Evolutionary conservation across 2,888 invertebrate genomes (phyloP).

Genomic region (Rhingia rostrata): DNA sequence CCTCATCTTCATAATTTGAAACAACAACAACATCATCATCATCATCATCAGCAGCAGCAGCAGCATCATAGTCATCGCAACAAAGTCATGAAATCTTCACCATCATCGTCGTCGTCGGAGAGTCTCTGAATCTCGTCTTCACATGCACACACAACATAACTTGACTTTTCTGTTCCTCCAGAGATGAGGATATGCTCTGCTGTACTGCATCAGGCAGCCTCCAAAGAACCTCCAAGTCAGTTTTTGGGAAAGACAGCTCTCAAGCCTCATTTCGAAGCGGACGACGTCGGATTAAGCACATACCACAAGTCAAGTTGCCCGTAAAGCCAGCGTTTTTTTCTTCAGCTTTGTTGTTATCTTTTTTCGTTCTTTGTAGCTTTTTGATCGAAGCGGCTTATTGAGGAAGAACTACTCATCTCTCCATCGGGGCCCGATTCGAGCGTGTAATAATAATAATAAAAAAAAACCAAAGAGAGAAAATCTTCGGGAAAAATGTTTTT

Average conservation of each 20-base stretch:
- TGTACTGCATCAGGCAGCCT: conserved; percentile 23
- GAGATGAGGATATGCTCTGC: conserved; percentile 27
- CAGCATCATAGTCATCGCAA: conserved; percentile 23
- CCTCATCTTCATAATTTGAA: conserved; percentile 71
- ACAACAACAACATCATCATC: conserved; percentile 66
- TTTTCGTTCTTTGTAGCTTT: conserved; percentile 33
- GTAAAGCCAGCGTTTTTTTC: conserved; percentile 50
- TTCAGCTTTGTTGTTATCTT: conserved; percentile 6
- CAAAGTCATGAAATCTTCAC: conserved; percentile 48
- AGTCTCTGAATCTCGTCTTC: conserved; percentile 66
- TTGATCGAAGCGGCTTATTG: conserved; percentile 72
- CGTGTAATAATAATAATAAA: conserved; percentile 71
- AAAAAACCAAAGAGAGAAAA: conserved; percentile 28
- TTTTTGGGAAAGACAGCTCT: conserved; percentile 67
- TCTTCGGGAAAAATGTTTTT: conserved; percentile 69
- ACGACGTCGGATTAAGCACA: conserved; percentile 70
- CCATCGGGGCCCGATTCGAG: conserved; percentile 52
- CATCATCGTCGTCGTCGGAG: conserved; percentile 39
- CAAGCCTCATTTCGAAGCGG: conserved; percentile 44
- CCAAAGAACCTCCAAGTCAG: conserved; percentile 40
- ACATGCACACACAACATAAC: conserved; percentile 60
- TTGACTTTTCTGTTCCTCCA: conserved; percentile 55
- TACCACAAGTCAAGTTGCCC: conserved; percentile 72
- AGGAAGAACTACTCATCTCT: conserved; percentile 64
- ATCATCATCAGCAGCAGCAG: conserved; percentile 34